Evolutionary conservation across 1,140 invertebrate species (phyloP).

Genomic region (Drosophila aff.): DNA sequence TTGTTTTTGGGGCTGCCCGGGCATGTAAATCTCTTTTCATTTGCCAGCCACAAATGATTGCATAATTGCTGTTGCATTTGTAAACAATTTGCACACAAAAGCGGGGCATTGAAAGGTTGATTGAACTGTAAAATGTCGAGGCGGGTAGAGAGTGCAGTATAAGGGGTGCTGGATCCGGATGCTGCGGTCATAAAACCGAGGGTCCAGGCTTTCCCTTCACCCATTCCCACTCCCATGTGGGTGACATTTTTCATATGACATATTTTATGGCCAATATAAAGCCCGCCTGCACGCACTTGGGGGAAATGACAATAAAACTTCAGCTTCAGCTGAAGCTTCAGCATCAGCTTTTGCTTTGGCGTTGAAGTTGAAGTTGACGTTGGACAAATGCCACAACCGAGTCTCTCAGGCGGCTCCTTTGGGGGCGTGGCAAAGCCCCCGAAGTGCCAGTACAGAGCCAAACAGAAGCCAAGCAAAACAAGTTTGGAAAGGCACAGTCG

Average conservation of each 20-base stretch:
- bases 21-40: slow-evolving; percentile 77
- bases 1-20: not conserved
- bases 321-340: slow-evolving; percentile 13
- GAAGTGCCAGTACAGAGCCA: slow-evolving; percentile 47
- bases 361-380: slow-evolving; percentile 65
- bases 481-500: not conserved
- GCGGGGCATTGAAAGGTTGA: slow-evolving; percentile 70
- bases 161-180: slow-evolving; percentile 12
- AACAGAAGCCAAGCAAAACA: slow-evolving; percentile 64
- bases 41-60: slow-evolving; percentile 78
- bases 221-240: not conserved
- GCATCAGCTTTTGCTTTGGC: slow-evolving; percentile 40
- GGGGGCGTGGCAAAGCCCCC: slow-evolving; percentile 45
- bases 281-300: slow-evolving; percentile 71
- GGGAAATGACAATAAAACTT: slow-evolving; percentile 58
- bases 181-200: slow-evolving; percentile 14
- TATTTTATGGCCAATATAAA: slow-evolving; percentile 83
- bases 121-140: slow-evolving; percentile 60
- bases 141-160: not conserved
- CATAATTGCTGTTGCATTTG: slow-evolving; percentile 80
- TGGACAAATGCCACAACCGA: slow-evolving; percentile 62
- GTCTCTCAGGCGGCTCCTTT: not conserved
- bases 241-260: slow-evolving; percentile 67
- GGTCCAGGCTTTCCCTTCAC: not conserved
- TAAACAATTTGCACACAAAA: slow-evolving; percentile 78